Evolutionary conservation across 1,140 invertebrate species (phyloP).

Genomic region (Trichonephila inaurata): DNA sequence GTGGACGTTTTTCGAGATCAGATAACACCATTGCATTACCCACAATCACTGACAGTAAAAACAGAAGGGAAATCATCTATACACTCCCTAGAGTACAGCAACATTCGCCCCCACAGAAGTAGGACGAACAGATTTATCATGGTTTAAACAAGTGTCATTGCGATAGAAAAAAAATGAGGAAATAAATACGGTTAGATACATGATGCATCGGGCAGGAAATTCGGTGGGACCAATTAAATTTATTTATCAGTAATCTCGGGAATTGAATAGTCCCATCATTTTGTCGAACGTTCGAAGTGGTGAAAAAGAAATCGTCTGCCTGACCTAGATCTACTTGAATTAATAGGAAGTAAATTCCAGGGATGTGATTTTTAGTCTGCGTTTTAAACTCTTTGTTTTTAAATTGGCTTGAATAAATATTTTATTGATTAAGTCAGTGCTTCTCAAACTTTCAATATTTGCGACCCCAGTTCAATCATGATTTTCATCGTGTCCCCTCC

Average conservation of each 20-base stretch:
- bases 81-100: neutral
- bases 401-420: too few species aligned
- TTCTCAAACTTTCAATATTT: too few species aligned
- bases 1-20: neutral
- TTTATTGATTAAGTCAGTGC: too few species aligned
- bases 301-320: neutral
- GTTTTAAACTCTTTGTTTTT: too few species aligned
- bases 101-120: neutral
- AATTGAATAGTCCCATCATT: neutral
- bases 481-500: too few species aligned
- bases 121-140: neutral
- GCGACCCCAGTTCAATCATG: too few species aligned
- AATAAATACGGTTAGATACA: neutral
- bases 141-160: slow-evolving; percentile 15
- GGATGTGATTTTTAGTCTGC: too few species aligned
- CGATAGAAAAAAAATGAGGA: neutral
- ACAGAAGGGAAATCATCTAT: neutral
- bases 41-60: neutral
- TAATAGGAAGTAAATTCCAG: too few species aligned
- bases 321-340: neutral
- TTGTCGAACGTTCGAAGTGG: neutral
- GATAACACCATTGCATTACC: neutral
- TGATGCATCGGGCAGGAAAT: neutral
- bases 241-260: neutral
- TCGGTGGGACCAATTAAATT: neutral